Evolutionary conservation across 2,888 invertebrate genomes (phyloP).

Genomic region (Dasypolia templi): DNA sequence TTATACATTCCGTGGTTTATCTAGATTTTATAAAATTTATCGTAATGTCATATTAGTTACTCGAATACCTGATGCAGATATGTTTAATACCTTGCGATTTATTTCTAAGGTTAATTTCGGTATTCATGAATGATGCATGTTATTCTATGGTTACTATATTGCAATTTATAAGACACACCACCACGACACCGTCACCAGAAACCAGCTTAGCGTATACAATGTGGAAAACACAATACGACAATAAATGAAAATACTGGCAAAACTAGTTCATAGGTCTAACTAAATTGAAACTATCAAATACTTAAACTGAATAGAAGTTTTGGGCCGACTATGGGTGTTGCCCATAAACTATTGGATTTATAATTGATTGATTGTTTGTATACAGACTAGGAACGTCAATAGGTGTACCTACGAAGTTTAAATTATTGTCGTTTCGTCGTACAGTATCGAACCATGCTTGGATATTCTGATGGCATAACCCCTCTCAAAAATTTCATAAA

Average conservation of each 20-base stretch:
- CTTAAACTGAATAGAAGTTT: too few species aligned
- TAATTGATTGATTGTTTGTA: too few species aligned
- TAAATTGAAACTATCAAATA: too few species aligned
- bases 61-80: conserved; percentile 49
- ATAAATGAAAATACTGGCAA: too few species aligned
- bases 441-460: neutral
- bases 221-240: too few species aligned
- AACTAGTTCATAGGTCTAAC: too few species aligned
- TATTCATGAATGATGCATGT: conserved; percentile 30
- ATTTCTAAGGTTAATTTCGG: conserved; percentile 34
- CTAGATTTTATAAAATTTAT: conserved; percentile 61
- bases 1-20: conserved; percentile 54
- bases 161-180: neutral
- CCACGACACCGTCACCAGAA: neutral
- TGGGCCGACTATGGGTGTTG: too few species aligned
- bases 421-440: too few species aligned
- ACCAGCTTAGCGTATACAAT: neutral
- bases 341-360: too few species aligned
- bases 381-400: too few species aligned
- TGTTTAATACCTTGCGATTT: conserved; percentile 5
- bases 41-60: conserved; percentile 49
- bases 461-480: neutral
- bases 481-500: neutral
- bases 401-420: too few species aligned
- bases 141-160: neutral